These are phyloP conservation scores for Archips xylosteana DNA, from an alignment of 2,888 invertebrate species.

Conservation along the genomic window DNA sequence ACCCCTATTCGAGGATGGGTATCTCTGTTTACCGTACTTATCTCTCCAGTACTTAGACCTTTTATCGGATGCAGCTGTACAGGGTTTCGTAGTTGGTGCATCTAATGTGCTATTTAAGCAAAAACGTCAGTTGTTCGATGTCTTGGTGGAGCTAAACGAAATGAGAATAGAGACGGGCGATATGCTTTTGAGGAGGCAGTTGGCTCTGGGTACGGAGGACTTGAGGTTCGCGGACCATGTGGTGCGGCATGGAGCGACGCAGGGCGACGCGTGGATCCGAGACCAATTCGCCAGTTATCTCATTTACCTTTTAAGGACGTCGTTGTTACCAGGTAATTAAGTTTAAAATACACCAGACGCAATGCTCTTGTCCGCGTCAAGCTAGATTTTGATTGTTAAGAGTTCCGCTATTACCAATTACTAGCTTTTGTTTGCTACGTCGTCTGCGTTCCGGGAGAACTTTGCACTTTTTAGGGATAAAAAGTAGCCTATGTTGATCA, in stretches of 20 bases:
- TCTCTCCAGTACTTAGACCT: constrained; percentile 98
- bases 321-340: constrained; percentile 88
- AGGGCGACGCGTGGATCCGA: constrained; percentile 98
- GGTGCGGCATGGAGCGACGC: constrained; percentile 89
- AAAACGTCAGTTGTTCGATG: constrained; percentile 96
- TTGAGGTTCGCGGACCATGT: constrained; percentile 97
- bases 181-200: constrained; percentile 91
- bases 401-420: no score
- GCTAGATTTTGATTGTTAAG: neutral
- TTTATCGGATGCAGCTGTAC: constrained; percentile 93
- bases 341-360: neutral
- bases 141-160: constrained; percentile 95
- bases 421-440: neutral
- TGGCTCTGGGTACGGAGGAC: constrained; percentile 97
- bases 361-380: neutral
- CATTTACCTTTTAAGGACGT: constrained; percentile 92
- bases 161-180: constrained; percentile 94
- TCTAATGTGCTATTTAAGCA: constrained; percentile 99
- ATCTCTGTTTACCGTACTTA: constrained; percentile 97
- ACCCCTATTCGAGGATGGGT: constrained; percentile 94
- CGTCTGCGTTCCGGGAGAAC: no score
- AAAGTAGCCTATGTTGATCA: no score
- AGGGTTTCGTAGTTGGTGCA: constrained; percentile 97
- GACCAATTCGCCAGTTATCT: constrained; percentile 96
- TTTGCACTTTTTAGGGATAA: no score